Evolutionary conservation across 2,113 vertebrate genomes (phyloP), one percentile per base, ranked within the genome.

Genomic region (Oplegnathus fasciatus): DNA sequence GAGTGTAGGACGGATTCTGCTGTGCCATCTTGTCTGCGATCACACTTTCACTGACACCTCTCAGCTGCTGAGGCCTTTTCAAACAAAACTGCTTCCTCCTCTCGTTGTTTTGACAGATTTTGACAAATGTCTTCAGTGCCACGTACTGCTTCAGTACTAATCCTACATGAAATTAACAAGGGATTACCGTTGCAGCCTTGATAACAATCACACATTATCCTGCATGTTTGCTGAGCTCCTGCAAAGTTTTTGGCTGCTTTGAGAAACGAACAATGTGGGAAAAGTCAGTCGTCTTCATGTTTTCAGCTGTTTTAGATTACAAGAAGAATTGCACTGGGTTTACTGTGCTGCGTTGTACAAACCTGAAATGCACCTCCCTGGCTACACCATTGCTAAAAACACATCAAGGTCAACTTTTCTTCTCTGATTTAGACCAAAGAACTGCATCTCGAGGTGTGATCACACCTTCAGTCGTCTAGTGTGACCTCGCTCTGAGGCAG

Each of bases 91-190:
- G 17, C 9, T 6, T 42, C 46, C 9, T 30, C 48, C 24, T 40
- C 9, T 77, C 48, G 1, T 14, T 17, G 30, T 52, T 18, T 1
- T 17, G 30, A 55, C 22, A n/a, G 50, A 54, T 40, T 32, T 34
- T n/a, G 52, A 11, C 37, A 30, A 24, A 44, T 5, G n/a, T 60
- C 22, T 57, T 7, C 2, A 10, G 34, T 9, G 40, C 20, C 57
- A 54, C 48, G 1, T 5, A 1, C 15, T 26, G 5, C 57, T 50
- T 40, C 58, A 26, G 48, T 13, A 2, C 60, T 76, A 66, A 77
- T 77, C 73, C 74, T 34, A 28, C 52, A 78, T n/a, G 79, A 62
- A 54, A 55, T 55, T n/a, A 67, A 73, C 34, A 55, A 68, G 18
- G 55, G 80, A 79, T 50, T 79, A 74, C 5, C 8, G 0, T 15